These are phyloP conservation scores for Semnornis frantzii DNA, from an alignment of 2,113 vertebrate species.

Conservation along the genomic window DNA sequence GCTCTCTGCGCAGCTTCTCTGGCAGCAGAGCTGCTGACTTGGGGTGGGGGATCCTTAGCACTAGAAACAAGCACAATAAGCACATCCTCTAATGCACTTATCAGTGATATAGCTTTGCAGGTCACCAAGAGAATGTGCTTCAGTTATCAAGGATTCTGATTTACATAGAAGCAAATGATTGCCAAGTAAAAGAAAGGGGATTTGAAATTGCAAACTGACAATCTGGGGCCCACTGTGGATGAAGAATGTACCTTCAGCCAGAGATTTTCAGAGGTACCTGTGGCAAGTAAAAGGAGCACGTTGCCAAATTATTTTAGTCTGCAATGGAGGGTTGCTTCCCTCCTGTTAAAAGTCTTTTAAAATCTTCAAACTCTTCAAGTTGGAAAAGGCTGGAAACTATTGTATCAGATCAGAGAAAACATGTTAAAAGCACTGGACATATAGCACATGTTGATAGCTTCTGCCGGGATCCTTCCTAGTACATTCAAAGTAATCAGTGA, in stretches of 20 bases:
- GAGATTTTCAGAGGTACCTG: background rate
- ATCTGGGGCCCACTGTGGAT: background rate
- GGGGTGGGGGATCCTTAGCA: background rate
- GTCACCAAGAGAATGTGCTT: background rate
- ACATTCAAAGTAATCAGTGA: background rate
- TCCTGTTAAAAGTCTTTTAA: background rate
- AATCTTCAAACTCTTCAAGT: background rate
- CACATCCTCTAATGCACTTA: background rate
- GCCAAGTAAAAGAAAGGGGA: background rate
- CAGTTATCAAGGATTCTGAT: background rate
- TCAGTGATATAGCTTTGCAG: background rate
- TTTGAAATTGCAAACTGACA: background rate
- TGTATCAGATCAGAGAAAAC: background rate
- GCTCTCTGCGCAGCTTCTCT: background rate
- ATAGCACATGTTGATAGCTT: background rate
- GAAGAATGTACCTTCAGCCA: background rate
- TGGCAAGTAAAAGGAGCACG: background rate
- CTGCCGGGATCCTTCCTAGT: background rate
- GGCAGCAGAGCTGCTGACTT: background rate
- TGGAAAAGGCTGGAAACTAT: background rate
- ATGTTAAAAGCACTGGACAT: background rate
- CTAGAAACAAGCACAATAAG: background rate
- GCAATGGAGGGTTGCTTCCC: background rate
- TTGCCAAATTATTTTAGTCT: background rate
- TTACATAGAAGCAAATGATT: background rate